Evolutionary conservation across 2,113 vertebrate species (phyloP).

Genomic region (Leptobrachium ailaonicum): DNA sequence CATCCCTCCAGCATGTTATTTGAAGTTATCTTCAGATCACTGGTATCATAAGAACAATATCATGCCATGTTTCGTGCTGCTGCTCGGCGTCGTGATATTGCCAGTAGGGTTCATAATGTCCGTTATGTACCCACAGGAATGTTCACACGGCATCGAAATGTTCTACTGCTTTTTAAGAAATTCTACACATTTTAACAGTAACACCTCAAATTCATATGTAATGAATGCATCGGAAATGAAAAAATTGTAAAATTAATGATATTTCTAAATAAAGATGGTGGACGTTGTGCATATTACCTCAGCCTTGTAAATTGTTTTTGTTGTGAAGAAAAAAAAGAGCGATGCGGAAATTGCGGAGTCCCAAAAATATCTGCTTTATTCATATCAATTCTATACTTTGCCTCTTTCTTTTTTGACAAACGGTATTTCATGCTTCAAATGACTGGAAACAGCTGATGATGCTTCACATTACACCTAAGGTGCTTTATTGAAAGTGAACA

Average conservation of each 20-base stretch:
- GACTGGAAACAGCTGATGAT: no score
- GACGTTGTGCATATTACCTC: no score
- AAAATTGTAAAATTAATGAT: background rate
- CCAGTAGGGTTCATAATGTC: conserved; percentile 80
- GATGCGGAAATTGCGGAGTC: no score
- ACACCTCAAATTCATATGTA: conserved; percentile 57
- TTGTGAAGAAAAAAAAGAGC: no score
- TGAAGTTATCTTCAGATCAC: conserved; percentile 79
- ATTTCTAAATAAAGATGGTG: no score
- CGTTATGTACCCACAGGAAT: conserved; percentile 76
- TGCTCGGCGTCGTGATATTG: conserved; percentile 81
- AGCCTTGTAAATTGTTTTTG: no score
- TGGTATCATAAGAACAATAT: conserved; percentile 81
- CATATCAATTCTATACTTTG: no score
- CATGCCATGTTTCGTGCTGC: conserved; percentile 73
- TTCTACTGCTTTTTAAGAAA: conserved; percentile 83
- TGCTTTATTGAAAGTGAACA: no score
- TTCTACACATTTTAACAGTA: conserved; percentile 64
- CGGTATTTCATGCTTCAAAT: no score
- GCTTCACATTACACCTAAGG: no score
- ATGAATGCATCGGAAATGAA: conserved; percentile 14
- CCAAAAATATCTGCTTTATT: no score
- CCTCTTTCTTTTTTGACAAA: no score
- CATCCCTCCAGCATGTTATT: conserved; percentile 86
- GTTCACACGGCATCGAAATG: conserved; percentile 88